Percentiles rank a stretch among this genome's conserved stretches.
These are phyloP conservation scores for Spilarctia lutea DNA, from an alignment of 2,888 invertebrate species.

Conservation along the genomic window DNA sequence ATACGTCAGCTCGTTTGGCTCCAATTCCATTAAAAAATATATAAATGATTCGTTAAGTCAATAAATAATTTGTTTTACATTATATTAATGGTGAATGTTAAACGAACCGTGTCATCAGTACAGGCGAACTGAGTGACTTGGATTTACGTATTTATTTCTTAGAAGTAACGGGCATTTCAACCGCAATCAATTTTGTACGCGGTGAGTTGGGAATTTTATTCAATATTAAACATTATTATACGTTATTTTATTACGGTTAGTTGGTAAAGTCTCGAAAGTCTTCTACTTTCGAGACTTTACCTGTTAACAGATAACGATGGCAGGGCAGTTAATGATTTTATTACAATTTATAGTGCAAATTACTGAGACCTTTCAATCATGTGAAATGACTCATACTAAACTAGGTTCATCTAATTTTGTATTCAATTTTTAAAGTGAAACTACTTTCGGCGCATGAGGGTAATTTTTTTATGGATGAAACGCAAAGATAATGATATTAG, in stretches of 20 bases:
- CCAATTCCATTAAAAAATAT: too few relatives aligned
- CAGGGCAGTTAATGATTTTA: neutral
- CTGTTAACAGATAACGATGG: neutral
- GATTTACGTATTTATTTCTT: slow-evolving; percentile 22
- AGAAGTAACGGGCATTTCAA: slow-evolving; percentile 42
- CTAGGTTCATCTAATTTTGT: too few relatives aligned
- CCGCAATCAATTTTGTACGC: slow-evolving; percentile 35
- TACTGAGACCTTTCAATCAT: neutral
- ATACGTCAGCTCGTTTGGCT: too few relatives aligned
- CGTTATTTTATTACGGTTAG: slow-evolving; percentile 8
- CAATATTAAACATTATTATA: slow-evolving; percentile 7
- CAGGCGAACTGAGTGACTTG: slow-evolving; percentile 1
- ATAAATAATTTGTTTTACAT: neutral
- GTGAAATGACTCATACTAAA: neutral
- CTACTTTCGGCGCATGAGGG: too few relatives aligned
- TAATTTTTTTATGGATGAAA: too few relatives aligned
- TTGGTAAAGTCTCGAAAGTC: neutral
- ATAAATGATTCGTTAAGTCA: neutral
- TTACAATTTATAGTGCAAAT: neutral
- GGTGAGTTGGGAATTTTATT: slow-evolving; percentile 24
- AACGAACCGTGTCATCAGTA: slow-evolving; percentile 6
- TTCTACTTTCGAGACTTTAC: too few relatives aligned
- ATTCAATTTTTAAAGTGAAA: too few relatives aligned
- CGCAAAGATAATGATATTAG: too few relatives aligned
- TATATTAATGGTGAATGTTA: neutral